These are phyloP conservation scores for Theristicus caerulescens DNA, from an alignment of 2,113 vertebrate genomes.

Conservation along the genomic window DNA sequence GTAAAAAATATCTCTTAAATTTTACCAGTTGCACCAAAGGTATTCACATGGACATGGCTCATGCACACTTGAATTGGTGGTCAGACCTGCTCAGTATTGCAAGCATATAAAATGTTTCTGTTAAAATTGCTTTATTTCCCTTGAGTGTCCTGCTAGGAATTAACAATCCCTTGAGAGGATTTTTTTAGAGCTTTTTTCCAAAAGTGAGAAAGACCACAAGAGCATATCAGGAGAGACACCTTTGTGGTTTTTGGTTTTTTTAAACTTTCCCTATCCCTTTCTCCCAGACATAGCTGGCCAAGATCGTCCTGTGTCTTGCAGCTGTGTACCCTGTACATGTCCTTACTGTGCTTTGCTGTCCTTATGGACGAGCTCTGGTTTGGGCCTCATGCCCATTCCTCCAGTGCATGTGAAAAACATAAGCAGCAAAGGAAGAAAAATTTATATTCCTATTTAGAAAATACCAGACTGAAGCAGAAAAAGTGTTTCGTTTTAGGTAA, in stretches of 20 bases:
- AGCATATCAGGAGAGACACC: neutral
- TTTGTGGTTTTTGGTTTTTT: neutral
- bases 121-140: neutral
- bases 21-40: neutral
- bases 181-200: neutral
- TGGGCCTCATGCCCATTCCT: fast-evolving
- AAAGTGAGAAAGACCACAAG: neutral
- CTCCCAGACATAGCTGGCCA: neutral
- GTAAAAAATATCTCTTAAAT: neutral
- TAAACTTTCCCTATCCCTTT: neutral
- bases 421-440: neutral
- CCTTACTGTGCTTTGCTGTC: neutral
- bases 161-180: neutral
- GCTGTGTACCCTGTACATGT: neutral
- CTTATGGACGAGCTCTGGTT: neutral
- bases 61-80: neutral
- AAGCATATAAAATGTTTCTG: neutral
- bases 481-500: neutral
- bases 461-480: neutral
- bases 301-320: neutral
- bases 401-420: neutral
- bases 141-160: neutral
- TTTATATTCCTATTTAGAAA: neutral
- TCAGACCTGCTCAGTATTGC: neutral
- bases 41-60: neutral